These are phyloP conservation scores for Sialis lutaria DNA, from an alignment of 2,888 invertebrate species.

Conservation along the genomic window DNA sequence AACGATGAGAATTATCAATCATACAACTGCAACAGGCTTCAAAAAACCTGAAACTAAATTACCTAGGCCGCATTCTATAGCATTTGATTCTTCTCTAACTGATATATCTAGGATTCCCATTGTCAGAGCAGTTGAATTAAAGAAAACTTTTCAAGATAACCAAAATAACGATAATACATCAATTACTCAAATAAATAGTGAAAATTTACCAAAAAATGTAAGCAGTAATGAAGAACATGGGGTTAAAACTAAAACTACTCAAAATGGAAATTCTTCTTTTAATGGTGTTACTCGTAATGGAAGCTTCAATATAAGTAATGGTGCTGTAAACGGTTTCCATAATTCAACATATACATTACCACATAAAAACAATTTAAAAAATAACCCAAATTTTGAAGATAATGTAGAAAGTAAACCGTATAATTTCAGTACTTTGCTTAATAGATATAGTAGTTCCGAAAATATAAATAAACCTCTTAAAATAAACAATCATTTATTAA, in stretches of 20 bases:
- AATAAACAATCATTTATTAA: too few relatives aligned
- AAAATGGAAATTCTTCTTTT: not conserved
- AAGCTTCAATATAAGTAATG: too few relatives aligned
- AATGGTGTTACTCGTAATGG: too few relatives aligned
- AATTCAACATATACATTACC: not conserved
- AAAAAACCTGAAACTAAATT: constrained; percentile 18
- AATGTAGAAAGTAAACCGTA: not conserved
- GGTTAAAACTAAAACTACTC: not conserved
- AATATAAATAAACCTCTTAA: not conserved
- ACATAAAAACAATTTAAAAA: not conserved
- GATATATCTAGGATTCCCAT: constrained; percentile 27
- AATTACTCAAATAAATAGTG: constrained; percentile 16
- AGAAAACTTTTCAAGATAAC: constrained; percentile 23
- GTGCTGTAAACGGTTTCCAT: not conserved
- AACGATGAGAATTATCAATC: constrained; percentile 14
- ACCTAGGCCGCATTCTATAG: constrained; percentile 20
- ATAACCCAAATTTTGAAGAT: not conserved
- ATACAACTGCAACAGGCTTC: constrained; percentile 17
- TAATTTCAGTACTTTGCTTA: too few relatives aligned
- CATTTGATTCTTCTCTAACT: constrained; percentile 18
- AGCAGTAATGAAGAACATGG: not conserved
- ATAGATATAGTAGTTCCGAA: not conserved
- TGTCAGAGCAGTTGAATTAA: constrained; percentile 29
- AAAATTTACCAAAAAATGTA: not conserved
- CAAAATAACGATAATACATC: constrained; percentile 9